Percentiles rank a stretch among this genome's conserved stretches.
Conservation (phyloP, 2,888 invertebrate species). For the Mythimna pallens region DNA sequence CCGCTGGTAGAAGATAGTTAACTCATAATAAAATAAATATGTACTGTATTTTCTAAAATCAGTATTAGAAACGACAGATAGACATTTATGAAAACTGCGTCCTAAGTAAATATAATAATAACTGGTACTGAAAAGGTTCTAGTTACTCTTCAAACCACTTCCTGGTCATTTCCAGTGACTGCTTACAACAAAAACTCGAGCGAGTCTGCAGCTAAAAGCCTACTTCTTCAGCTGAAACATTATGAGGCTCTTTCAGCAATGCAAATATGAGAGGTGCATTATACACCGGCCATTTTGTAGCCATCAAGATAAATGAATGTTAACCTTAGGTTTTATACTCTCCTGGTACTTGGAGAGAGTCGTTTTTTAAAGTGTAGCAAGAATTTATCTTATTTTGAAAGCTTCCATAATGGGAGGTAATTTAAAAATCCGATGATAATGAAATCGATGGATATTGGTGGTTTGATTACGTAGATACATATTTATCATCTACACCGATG, state of each 20-base stretch:
- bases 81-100: too few relatives aligned
- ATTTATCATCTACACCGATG: too few relatives aligned
- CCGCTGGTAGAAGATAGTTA: too few relatives aligned
- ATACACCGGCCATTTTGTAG: constrained; percentile 56
- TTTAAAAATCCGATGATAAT: neutral
- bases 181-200: constrained; percentile 17
- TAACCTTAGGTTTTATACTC: constrained; percentile 51
- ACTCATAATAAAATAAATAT: too few relatives aligned
- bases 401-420: neutral
- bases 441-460: neutral
- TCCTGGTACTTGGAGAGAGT: constrained; percentile 18
- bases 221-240: constrained; percentile 50
- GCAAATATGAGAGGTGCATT: constrained; percentile 67
- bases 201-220: constrained; percentile 54
- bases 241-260: constrained; percentile 57
- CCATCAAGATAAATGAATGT: constrained; percentile 57
- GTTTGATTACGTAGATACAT: too few relatives aligned
- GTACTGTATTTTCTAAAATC: too few relatives aligned
- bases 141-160: neutral
- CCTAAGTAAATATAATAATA: too few relatives aligned
- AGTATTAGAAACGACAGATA: too few relatives aligned
- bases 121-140: neutral
- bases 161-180: constrained; percentile 8
- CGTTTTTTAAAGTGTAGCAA: constrained; percentile 3
- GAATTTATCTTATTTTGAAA: neutral